phyloP scores from a whole-genome alignment of 2,797 vertebrate genomes.

The Sebastolobus alascanus region DNA sequence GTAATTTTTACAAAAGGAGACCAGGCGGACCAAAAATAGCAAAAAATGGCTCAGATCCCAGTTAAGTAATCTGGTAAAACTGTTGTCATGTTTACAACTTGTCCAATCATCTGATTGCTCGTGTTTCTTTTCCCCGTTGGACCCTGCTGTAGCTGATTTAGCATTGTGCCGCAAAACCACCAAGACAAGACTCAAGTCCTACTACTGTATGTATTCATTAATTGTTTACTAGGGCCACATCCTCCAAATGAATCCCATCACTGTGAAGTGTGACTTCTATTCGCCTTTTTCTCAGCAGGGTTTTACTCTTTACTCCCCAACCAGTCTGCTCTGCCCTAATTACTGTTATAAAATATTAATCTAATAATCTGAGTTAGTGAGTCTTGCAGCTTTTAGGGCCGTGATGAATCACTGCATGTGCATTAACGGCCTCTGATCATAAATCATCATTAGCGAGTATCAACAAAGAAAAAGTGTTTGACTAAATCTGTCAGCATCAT shows the following conservation, averaged over 20 bases:
- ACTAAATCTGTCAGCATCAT: constrained; percentile 71
- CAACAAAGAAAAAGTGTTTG: constrained; percentile 76
- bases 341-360: constrained; percentile 72
- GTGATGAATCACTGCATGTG: constrained; percentile 69
- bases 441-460: constrained; percentile 77
- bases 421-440: constrained; percentile 59
- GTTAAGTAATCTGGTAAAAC: not conserved
- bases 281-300: constrained; percentile 23
- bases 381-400: constrained; percentile 62
- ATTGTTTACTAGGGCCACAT: constrained; percentile 2
- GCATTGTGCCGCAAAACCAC: not conserved
- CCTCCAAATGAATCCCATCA: constrained; percentile 12
- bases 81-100: not conserved
- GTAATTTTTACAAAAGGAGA: no score
- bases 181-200: not conserved
- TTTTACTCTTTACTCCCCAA: constrained; percentile 28
- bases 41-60: no score
- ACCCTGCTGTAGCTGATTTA: not conserved
- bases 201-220: not conserved
- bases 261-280: constrained; percentile 35
- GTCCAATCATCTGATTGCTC: not conserved
- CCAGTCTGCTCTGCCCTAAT: constrained; percentile 53
- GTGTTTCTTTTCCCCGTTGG: not conserved
- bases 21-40: no score
- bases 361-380: constrained; percentile 63